phyloP scores from a whole-genome alignment of 2,113 vertebrate genomes.

The Trachemys scripta region DNA sequence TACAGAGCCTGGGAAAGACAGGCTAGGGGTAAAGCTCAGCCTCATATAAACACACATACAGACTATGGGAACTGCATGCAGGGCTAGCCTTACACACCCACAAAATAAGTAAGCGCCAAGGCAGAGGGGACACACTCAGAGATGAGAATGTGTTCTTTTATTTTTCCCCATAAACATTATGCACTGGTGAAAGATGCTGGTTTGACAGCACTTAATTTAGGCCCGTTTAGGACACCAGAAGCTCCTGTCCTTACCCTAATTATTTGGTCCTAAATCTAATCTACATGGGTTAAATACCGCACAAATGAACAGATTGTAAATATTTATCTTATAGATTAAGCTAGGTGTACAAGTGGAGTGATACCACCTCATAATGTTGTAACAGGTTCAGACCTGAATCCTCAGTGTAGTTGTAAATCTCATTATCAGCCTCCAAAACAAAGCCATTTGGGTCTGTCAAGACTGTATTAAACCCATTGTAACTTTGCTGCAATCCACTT shows the following conservation, averaged over 20 bases:
- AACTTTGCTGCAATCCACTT: conserved; percentile 65
- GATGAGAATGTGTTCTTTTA: conserved; percentile 63
- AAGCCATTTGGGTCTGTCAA: conserved; percentile 67
- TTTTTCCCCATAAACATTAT: conserved; percentile 51
- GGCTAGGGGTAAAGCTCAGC: background rate
- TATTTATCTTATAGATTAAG: background rate
- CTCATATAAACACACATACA: conserved; percentile 61
- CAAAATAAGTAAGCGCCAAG: background rate
- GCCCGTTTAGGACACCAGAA: conserved; percentile 26
- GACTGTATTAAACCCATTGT: conserved; percentile 68
- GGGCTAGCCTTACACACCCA: background rate
- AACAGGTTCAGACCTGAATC: conserved; percentile 43
- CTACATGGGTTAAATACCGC: conserved; percentile 3
- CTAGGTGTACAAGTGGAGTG: conserved; percentile 48
- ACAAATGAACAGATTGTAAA: conserved; percentile 30
- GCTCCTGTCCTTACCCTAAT: background rate
- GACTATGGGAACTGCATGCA: conserved; percentile 42
- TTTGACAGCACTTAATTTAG: conserved; percentile 67
- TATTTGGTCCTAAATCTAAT: conserved; percentile 5
- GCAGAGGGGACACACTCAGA: background rate
- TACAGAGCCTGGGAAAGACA: conserved; percentile 64
- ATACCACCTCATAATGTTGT: conserved; percentile 22
- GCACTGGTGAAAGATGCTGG: conserved; percentile 65
- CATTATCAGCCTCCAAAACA: conserved; percentile 59
- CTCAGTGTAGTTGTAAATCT: conserved; percentile 13